These are phyloP conservation scores for Rhynchotus rufescens DNA, from an alignment of 2,797 vertebrate genomes.

Conservation along the genomic window DNA sequence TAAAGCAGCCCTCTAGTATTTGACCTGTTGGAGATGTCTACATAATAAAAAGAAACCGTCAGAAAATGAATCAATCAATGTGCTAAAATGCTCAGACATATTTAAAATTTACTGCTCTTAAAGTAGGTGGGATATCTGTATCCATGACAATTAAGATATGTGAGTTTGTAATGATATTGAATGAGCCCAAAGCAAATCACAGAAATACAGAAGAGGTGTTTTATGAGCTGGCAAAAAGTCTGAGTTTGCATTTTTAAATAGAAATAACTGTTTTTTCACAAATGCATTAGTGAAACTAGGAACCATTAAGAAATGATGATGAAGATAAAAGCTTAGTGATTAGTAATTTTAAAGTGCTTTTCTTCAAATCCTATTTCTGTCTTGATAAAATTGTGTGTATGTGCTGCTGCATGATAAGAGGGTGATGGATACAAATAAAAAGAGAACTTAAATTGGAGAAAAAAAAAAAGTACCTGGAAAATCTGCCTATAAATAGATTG, in stretches of 20 bases:
- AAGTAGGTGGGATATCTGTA: neutral
- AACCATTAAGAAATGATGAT: conserved; percentile 40
- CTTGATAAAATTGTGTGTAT: conserved; percentile 14
- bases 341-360: conserved; percentile 26
- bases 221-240: neutral
- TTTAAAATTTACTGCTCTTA: neutral
- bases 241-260: conserved; percentile 12
- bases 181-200: neutral
- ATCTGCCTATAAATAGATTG: conserved; percentile 27
- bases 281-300: conserved; percentile 23
- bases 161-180: neutral
- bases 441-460: neutral
- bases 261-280: conserved; percentile 22
- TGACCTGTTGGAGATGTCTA: neutral
- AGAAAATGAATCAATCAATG: neutral
- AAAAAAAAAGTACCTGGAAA: conserved; percentile 37
- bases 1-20: neutral
- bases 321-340: conserved; percentile 51
- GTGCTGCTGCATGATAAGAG: neutral
- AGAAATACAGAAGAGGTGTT: neutral
- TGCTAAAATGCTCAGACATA: neutral
- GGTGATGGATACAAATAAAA: conserved; percentile 23
- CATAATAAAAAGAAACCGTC: neutral
- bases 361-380: neutral
- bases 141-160: neutral